phyloP scores from a whole-genome alignment of 2,113 vertebrate genomes.

The Scolopax mira region DNA sequence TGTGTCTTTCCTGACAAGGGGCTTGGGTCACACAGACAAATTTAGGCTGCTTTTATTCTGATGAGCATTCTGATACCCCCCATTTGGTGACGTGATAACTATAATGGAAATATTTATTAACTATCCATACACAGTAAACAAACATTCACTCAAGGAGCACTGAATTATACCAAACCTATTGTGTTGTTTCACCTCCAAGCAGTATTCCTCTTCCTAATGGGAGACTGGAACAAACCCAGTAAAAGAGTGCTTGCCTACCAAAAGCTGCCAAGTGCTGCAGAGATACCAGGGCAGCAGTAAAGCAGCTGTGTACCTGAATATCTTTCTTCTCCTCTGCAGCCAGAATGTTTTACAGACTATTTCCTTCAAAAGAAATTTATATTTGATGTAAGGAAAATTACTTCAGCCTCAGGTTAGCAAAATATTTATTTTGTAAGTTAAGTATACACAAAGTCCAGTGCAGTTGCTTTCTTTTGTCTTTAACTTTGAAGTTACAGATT shows the following conservation, averaged over 20 bases:
- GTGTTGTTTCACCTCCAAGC: neutral
- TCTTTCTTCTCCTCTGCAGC: neutral
- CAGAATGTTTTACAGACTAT: neutral
- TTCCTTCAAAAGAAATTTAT: neutral
- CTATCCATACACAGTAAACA: neutral
- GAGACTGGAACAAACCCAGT: neutral
- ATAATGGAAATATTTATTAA: neutral
- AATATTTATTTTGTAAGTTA: neutral
- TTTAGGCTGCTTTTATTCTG: neutral
- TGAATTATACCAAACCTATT: neutral
- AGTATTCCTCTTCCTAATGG: neutral
- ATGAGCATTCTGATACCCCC: neutral
- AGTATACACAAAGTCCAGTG: neutral
- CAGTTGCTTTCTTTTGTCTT: neutral
- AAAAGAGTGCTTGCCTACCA: neutral
- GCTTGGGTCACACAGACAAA: neutral
- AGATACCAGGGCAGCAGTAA: neutral
- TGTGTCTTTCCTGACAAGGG: fast-evolving
- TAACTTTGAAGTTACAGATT: neutral
- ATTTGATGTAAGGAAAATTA: neutral
- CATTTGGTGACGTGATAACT: neutral
- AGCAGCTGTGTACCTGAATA: neutral
- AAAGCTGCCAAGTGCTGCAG: neutral
- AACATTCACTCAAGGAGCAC: neutral
- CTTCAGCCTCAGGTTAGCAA: neutral